phyloP scores from a whole-genome alignment of 1,140 invertebrate genomes.

The Drosophila orosa region DNA sequence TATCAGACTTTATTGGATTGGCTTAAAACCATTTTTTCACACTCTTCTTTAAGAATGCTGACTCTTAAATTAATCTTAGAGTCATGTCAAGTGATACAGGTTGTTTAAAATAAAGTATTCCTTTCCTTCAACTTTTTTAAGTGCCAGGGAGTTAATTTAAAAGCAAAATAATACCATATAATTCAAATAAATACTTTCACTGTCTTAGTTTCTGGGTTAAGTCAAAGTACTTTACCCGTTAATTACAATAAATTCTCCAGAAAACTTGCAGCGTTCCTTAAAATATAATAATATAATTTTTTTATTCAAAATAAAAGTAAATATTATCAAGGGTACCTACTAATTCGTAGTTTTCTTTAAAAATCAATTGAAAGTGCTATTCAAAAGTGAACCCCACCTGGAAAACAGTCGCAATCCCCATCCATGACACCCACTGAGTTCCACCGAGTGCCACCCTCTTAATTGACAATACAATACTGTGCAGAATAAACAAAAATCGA shows the following conservation, averaged over 20 bases:
- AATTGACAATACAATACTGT: slow-evolving; percentile 37
- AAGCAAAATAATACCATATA: no score
- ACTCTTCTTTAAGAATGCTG: no score
- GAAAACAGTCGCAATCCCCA: not conserved
- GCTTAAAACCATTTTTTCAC: not conserved
- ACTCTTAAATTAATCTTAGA: not conserved
- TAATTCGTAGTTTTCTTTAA: no score
- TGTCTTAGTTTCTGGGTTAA: no score
- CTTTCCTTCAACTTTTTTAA: no score
- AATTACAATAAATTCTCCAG: no score
- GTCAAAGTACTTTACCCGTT: no score
- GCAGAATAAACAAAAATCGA: slow-evolving; percentile 13
- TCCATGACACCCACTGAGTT: not conserved
- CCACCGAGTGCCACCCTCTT: slow-evolving; percentile 15
- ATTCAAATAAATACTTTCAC: no score
- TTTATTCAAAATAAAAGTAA: not conserved
- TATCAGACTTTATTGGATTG: not conserved
- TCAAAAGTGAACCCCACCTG: not conserved
- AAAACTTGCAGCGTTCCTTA: no score
- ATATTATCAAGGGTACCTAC: no score
- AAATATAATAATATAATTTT: no score
- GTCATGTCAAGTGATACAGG: not conserved
- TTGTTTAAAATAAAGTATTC: not conserved
- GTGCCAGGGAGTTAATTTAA: no score
- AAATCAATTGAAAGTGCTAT: not conserved